These are phyloP conservation scores for Lophura nycthemera DNA, from an alignment of 2,113 vertebrate genomes.

Conservation along the genomic window DNA sequence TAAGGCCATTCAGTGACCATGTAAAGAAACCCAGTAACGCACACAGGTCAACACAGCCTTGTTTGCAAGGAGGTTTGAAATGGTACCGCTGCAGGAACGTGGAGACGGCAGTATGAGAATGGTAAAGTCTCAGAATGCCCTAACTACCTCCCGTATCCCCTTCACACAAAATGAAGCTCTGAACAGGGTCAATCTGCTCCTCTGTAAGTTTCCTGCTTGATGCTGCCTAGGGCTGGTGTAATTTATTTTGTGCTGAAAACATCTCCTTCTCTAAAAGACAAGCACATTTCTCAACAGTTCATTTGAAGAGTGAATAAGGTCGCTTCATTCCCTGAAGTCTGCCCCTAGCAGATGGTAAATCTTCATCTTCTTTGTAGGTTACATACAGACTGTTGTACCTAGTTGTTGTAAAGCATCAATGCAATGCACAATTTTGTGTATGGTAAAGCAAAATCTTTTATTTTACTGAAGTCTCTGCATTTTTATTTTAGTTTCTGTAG, in stretches of 20 bases:
- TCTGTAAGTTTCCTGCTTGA: neutral
- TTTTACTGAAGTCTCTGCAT: neutral
- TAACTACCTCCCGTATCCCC: neutral
- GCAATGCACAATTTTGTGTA: neutral
- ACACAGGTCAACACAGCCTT: neutral
- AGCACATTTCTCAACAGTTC: neutral
- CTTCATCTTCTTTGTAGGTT: neutral
- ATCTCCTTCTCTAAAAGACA: neutral
- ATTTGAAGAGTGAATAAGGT: neutral
- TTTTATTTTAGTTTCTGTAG: neutral
- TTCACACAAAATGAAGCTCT: neutral
- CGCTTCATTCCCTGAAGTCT: neutral
- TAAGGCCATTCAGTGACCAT: neutral
- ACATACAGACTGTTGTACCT: neutral
- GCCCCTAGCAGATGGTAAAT: neutral
- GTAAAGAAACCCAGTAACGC: neutral
- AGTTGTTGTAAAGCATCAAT: neutral
- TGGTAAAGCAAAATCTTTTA: neutral
- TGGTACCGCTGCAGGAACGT: neutral
- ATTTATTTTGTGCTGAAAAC: neutral
- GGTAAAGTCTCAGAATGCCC: neutral
- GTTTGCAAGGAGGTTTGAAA: neutral
- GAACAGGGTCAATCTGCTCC: neutral
- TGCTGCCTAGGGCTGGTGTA: neutral
- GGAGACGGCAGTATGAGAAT: neutral